A percentile compares a stretch with the other conserved stretches of the same genome.
Evolutionary conservation across 2,797 vertebrate species (phyloP).

Genomic region (Chelonia mydas): DNA sequence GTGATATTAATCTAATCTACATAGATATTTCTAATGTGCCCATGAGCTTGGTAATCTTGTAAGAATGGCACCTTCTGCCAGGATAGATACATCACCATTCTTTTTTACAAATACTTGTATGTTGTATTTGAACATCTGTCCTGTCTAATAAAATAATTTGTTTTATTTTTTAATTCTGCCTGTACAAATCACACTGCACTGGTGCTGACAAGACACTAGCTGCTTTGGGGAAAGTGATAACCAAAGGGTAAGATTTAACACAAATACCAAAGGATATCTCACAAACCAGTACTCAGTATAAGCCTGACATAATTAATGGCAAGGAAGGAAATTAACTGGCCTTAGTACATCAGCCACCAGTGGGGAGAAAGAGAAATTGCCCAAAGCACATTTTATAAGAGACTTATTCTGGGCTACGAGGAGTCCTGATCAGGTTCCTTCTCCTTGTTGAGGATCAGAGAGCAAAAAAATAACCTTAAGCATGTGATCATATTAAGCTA

Average conservation of each 20-base stretch:
- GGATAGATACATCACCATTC: neutral
- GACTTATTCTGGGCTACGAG: neutral
- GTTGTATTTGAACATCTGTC: neutral
- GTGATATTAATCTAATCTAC: rapidly evolving
- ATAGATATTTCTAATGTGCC: rapidly evolving
- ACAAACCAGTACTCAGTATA: neutral
- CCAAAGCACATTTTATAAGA: neutral
- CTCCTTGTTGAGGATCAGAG: neutral
- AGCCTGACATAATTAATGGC: neutral
- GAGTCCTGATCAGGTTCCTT: rapidly evolving
- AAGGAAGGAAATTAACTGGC: slow-evolving; percentile 15
- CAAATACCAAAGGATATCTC: slow-evolving; percentile 31
- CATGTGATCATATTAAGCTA: neutral
- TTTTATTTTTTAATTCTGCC: neutral
- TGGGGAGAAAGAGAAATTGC: slow-evolving; percentile 2
- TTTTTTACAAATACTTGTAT: neutral
- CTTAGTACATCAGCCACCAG: neutral
- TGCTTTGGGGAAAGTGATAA: slow-evolving; percentile 23
- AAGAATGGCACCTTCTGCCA: neutral
- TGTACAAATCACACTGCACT: neutral
- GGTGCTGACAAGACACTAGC: neutral
- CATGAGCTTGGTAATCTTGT: rapidly evolving
- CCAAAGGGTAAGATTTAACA: neutral
- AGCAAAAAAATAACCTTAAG: slow-evolving; percentile 22
- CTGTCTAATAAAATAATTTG: neutral